phyloP scores from a whole-genome alignment of 2,888 invertebrate species.

The Danaus chrysippus region DNA sequence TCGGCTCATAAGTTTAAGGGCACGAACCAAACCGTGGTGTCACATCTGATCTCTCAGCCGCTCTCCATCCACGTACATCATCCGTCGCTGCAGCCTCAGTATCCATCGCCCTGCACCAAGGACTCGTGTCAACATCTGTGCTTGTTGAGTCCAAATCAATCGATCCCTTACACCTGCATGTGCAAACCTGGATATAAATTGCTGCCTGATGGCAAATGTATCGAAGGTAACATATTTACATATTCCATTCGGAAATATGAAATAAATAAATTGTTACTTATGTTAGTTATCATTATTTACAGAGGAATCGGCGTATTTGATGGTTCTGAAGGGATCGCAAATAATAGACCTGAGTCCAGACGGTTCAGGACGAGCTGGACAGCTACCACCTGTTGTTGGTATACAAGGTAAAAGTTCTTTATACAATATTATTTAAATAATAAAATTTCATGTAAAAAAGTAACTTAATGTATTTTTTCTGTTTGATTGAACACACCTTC shows the following conservation, averaged over 20 bases:
- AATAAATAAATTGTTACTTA: constrained; percentile 21
- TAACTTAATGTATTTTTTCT: no score
- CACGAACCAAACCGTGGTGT: constrained; percentile 94
- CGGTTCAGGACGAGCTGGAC: constrained; percentile 87
- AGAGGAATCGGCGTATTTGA: constrained; percentile 93
- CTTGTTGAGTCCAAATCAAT: constrained; percentile 87
- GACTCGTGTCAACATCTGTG: constrained; percentile 92
- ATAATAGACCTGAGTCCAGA: constrained; percentile 90
- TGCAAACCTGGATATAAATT: constrained; percentile 93
- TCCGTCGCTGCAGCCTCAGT: constrained; percentile 92
- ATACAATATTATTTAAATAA: no score
- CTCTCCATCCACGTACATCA: constrained; percentile 97
- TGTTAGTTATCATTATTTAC: constrained; percentile 28
- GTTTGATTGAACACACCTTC: no score
- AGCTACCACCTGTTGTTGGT: constrained; percentile 92
- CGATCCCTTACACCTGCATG: constrained; percentile 89
- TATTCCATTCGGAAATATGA: background rate
- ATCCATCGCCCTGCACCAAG: constrained; percentile 85
- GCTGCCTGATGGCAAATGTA: constrained; percentile 83
- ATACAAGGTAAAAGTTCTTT: constrained; percentile 69
- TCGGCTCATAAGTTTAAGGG: constrained; percentile 96
- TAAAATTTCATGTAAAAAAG: no score
- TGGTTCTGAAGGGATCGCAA: constrained; percentile 93
- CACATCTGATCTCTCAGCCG: constrained; percentile 96
- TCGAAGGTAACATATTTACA: constrained; percentile 71